Base-by-base conservation (phyloP, 2,888 invertebrate genomes). In the Nineta flava region DNA sequence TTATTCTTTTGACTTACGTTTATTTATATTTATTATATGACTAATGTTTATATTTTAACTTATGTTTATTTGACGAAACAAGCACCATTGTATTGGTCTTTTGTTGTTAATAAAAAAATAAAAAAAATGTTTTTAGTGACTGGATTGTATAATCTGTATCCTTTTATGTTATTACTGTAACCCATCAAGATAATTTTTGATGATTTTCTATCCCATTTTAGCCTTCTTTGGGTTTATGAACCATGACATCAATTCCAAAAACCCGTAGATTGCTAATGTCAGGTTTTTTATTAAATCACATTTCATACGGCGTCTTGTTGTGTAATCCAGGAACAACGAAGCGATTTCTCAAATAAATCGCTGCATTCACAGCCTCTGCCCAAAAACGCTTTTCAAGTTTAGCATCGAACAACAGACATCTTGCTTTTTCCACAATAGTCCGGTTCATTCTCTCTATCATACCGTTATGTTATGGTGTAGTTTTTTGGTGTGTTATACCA, bases 391-490 rank as follows among this genome's bases (percentile, higher is more conserved):
- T 53, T 16, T 47, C 50, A 9, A 61, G 47, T 16, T 56, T 52
- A 7, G 55, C 57, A 34, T 54, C 57, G 38, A 56, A 53, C 9
- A 60, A 9, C 54, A 61, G 54, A 12, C 54, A 51, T 48, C 62
- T 53, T 16, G 59, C 60, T 17, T 60, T 56, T 53, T 63, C 62
- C 7, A 63, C 56, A 13, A 63, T 53, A 41, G 59, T 63, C 47
- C 60, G 54, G 52, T 58, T 66, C 51, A 63, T 60, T 9, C 62
- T 53, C 49, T 64, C 62, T 0, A 60, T 59, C 48, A 55, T 52
- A 3, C 63, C 62, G 54, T 66, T 67, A 54, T 65, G 62, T 53
- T 64, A 58, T 4, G 64, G 62, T 9, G 61, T 61, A 9, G 57
- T 56, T 51, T 46, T 57, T 54, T 62, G 58, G 46, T 62, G 60